Conservation (phyloP, 2,113 vertebrate species). For the Psilopogon haemacephalus region DNA sequence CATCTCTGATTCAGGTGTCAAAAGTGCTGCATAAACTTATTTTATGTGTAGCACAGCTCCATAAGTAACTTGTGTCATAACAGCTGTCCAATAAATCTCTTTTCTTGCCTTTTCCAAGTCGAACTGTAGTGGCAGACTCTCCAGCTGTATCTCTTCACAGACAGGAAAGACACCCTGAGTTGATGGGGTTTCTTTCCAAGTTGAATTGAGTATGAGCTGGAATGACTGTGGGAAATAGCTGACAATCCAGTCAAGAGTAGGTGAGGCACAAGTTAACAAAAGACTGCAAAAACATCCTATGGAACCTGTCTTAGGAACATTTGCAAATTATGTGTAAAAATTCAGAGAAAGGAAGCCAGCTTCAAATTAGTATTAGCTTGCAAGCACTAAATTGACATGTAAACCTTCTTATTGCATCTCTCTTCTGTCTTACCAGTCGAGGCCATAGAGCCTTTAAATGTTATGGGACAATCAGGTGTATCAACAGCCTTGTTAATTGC, state of each 20-base stretch:
- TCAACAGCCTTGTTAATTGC: constrained; percentile 8
- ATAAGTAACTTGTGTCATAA: background rate
- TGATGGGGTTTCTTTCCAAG: background rate
- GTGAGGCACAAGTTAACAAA: background rate
- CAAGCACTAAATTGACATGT: background rate
- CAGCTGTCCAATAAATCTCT: background rate
- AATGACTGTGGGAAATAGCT: background rate
- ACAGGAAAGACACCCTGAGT: background rate
- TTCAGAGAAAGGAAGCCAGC: background rate
- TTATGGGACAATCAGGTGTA: background rate
- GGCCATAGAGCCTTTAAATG: background rate
- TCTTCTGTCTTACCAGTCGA: background rate
- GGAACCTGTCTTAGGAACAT: background rate
- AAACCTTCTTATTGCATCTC: background rate
- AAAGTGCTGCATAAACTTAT: background rate
- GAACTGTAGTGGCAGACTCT: background rate
- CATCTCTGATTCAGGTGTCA: background rate
- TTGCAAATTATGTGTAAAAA: background rate
- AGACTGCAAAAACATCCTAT: background rate
- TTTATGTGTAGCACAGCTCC: background rate
- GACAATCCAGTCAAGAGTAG: background rate
- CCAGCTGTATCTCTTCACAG: background rate
- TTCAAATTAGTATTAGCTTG: background rate
- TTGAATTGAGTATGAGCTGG: background rate
- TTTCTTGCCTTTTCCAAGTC: background rate